Percentiles rank a stretch among this genome's conserved stretches.
These are phyloP conservation scores for Sebastes minor DNA, from an alignment of 2,797 vertebrate species.

Conservation along the genomic window DNA sequence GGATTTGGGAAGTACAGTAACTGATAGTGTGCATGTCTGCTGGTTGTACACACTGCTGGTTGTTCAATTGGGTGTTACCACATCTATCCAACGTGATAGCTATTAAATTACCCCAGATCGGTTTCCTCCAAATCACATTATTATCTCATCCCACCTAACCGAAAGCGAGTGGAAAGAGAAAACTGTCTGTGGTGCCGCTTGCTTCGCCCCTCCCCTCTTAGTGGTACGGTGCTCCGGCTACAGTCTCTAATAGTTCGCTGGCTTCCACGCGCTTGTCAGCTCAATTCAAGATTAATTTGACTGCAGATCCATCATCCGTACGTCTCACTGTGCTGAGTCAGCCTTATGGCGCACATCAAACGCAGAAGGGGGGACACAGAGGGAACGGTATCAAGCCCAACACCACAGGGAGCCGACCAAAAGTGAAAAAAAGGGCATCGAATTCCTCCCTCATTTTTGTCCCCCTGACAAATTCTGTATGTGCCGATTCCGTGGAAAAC, in stretches of 20 bases:
- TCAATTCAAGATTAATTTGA: conserved; percentile 65
- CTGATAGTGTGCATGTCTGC: background rate
- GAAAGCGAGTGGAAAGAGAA: conserved; percentile 50
- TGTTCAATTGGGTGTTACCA: conserved; percentile 23
- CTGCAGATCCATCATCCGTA: conserved; percentile 67
- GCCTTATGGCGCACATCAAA: conserved; percentile 69
- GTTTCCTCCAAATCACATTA: conserved; percentile 47
- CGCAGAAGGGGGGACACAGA: conserved; percentile 42
- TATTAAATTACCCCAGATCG: conserved; percentile 47
- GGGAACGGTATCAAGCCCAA: conserved; percentile 67
- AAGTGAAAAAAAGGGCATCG: conserved; percentile 44
- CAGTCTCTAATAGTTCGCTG: conserved; percentile 53
- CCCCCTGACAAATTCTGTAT: conserved; percentile 49
- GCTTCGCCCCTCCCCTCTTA: conserved; percentile 7
- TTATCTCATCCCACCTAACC: conserved; percentile 52
- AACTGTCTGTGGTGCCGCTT: conserved; percentile 18
- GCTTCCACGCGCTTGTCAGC: conserved; percentile 50
- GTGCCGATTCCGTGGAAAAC: conserved; percentile 67
- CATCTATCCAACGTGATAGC: conserved; percentile 21
- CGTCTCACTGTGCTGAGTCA: conserved; percentile 63
- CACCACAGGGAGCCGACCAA: conserved; percentile 50
- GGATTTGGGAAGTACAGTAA: background rate
- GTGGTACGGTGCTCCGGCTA: conserved; percentile 25
- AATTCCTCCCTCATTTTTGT: conserved; percentile 66
- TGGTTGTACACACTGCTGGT: background rate